These are phyloP conservation scores for Cossypha caffra DNA, from an alignment of 2,797 vertebrate genomes.

Conservation along the genomic window DNA sequence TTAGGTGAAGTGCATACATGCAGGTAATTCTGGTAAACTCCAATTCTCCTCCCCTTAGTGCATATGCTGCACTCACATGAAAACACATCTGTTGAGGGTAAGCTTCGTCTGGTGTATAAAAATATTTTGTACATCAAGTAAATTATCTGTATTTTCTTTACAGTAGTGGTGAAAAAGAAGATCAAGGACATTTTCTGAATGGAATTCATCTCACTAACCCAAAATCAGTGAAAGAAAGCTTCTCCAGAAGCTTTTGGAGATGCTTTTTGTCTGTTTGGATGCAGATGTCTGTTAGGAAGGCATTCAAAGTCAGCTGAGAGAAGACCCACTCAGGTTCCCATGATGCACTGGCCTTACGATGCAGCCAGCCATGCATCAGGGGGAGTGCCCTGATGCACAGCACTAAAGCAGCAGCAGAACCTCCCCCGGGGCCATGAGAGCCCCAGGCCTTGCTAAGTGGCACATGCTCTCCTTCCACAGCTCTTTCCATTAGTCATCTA, in stretches of 20 bases:
- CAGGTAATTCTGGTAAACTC: not conserved
- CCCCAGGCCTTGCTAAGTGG: not conserved
- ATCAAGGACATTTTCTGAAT: not conserved
- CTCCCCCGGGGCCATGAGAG: not conserved
- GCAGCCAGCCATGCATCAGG: not conserved
- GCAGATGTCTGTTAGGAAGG: not conserved
- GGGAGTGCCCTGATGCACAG: not conserved
- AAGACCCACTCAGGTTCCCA: not conserved
- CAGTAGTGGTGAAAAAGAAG: not conserved
- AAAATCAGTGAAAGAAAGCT: not conserved
- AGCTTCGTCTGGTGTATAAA: not conserved
- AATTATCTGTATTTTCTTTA: not conserved
- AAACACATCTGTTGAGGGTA: not conserved
- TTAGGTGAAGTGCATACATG: fast-evolving
- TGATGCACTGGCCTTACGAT: not conserved
- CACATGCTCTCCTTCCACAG: not conserved
- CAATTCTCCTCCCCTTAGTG: not conserved
- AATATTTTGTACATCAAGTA: not conserved
- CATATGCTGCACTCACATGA: not conserved
- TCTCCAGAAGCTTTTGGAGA: not conserved
- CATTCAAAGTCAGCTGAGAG: not conserved
- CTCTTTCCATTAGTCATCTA: not conserved
- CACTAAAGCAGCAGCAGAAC: not conserved
- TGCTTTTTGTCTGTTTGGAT: not conserved
- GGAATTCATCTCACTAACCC: not conserved